Base-by-base conservation (phyloP, 2,888 invertebrate genomes). In the Steinernema carpocapsae region DNA sequence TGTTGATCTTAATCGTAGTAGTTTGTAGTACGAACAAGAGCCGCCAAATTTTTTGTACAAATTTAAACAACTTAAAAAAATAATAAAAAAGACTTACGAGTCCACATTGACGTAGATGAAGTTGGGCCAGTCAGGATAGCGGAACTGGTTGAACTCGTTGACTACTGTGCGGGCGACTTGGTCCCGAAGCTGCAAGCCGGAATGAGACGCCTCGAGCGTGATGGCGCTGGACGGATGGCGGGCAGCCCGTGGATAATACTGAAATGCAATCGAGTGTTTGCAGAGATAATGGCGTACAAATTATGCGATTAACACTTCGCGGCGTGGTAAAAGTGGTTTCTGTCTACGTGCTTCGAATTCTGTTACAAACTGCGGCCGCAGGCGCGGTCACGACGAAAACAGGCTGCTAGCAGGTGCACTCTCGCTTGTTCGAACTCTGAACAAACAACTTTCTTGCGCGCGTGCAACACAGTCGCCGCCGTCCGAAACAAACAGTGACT, bases 81-180 rank as follows among this genome's bases (percentile, higher is more conserved):
- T n/a, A n/a, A n/a, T n/a, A 14, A 48, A 48, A 48, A n/a, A 7
- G 19, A 51, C 74, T 76, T 72, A 80, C 79, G 76, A 75, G 75
- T 80, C 83, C 22, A 85, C 84, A 52, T 83, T 80, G 45, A 86
- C 75, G 76, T 84, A 84, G 29, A 78, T 78, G 51, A 87, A 79
- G 70, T 79, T 79, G 46, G 87, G 87, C 87, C 87, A 87, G 71
- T 87, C 85, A n/a, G 80, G 79, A 72, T 87, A 87, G 70, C 76
- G 74, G 37, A 70, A 70, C 26, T 51, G 71, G 48, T 72, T 76
- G 72, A 78, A 80, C 45, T 84, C 83, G 72, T 84, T 80, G 22
- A 83, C 32, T 24, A 78, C 51, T 45, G 83, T 79, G 14, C 64
- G 29, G 10, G 82, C 46, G 37, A 83, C 46, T 70, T 79, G 77